Conservation (phyloP, 2,113 vertebrate species). For the Penelope pileata region DNA sequence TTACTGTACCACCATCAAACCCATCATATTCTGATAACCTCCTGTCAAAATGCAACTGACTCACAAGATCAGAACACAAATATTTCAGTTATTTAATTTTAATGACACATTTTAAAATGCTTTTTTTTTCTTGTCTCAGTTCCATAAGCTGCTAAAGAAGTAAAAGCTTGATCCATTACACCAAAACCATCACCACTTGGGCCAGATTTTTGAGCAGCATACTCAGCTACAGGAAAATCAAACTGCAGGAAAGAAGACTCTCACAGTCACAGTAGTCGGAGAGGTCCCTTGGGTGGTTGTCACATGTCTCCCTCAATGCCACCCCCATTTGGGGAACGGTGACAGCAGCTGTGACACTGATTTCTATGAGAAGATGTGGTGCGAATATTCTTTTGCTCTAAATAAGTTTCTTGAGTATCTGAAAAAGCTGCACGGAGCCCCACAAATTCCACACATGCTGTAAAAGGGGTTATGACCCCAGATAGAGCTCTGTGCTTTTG, state of each 20-base stretch:
- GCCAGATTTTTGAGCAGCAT: neutral
- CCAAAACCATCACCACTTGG: neutral
- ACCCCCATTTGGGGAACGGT: neutral
- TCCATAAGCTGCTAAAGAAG: neutral
- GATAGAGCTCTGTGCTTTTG: neutral
- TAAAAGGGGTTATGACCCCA: neutral
- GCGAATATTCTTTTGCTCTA: neutral
- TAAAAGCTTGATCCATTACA: neutral
- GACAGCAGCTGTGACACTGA: slow-evolving; percentile 1
- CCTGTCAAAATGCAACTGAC: slow-evolving; percentile 27
- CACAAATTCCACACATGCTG: neutral
- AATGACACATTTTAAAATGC: neutral
- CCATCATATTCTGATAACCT: neutral
- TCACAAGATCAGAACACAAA: slow-evolving; percentile 42
- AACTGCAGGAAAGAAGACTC: neutral
- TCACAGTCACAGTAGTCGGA: neutral
- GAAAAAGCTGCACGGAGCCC: neutral
- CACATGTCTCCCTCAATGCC: neutral
- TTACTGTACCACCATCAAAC: neutral
- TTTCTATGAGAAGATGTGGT: neutral
- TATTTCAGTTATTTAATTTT: slow-evolving; percentile 50
- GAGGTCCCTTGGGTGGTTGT: neutral
- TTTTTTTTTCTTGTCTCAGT: neutral
- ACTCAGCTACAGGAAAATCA: neutral
- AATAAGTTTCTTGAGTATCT: neutral